Evolutionary conservation across 2,113 vertebrate species (phyloP).

Genomic region (Helogale parvula): DNA sequence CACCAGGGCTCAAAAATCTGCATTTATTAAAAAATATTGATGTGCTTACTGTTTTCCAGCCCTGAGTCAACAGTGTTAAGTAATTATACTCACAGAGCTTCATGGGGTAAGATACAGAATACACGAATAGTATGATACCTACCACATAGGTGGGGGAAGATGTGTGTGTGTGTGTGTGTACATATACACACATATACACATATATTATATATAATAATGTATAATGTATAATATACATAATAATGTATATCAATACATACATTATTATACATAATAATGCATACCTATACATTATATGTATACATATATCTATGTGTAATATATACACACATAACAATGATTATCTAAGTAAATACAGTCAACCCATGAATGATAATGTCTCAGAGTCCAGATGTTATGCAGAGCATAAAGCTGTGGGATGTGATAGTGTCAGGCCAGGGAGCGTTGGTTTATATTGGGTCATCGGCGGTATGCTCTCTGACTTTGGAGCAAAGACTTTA

Average conservation of each 20-base stretch:
- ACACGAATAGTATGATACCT: background rate
- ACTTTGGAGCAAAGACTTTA: background rate
- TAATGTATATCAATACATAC: too few relatives aligned
- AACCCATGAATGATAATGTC: background rate
- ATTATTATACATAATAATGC: too few relatives aligned
- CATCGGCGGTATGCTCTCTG: background rate
- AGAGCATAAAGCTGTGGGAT: background rate
- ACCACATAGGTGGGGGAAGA: background rate
- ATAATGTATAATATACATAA: too few relatives aligned
- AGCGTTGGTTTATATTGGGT: background rate
- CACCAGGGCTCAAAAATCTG: background rate
- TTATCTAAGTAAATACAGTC: too few relatives aligned
- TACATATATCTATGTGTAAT: too few relatives aligned
- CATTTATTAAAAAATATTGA: background rate
- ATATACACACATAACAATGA: too few relatives aligned
- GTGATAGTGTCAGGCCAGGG: background rate
- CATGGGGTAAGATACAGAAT: background rate
- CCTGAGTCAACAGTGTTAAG: background rate
- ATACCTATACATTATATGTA: too few relatives aligned
- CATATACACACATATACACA: too few relatives aligned
- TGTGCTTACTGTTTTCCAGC: background rate
- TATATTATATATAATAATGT: too few relatives aligned
- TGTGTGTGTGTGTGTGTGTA: too few relatives aligned
- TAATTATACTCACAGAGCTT: background rate
- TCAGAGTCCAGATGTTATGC: background rate